Conservation (phyloP, 2,113 vertebrate species). For the Datnioides undecimradiatus region DNA sequence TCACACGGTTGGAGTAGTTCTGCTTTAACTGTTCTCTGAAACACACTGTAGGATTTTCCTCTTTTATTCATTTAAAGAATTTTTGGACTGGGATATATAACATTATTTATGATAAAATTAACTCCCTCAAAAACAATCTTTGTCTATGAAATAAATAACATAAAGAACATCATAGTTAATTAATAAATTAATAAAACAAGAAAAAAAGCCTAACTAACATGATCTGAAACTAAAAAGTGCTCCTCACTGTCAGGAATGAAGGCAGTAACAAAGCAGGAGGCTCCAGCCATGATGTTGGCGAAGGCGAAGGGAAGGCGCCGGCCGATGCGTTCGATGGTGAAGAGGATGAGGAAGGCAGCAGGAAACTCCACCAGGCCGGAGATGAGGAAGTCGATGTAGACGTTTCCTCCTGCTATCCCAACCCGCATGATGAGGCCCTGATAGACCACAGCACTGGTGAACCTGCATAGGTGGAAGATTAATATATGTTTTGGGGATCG, state of each 20-base stretch:
- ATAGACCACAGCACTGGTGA: conserved; percentile 92
- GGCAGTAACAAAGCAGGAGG: conserved; percentile 88
- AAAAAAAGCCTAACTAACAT: not conserved
- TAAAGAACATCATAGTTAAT: too few relatives aligned
- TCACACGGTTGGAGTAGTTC: too few relatives aligned
- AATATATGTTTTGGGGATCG: too few relatives aligned
- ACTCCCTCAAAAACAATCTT: not conserved
- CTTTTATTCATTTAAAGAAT: too few relatives aligned
- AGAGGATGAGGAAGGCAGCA: conserved; percentile 88
- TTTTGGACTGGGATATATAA: too few relatives aligned
- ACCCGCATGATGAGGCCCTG: conserved; percentile 95
- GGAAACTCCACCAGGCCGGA: conserved; percentile 91
- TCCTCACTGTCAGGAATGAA: conserved; percentile 90
- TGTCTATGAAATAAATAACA: not conserved
- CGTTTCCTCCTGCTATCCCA: conserved; percentile 89
- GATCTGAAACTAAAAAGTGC: not conserved
- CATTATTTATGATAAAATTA: too few relatives aligned
- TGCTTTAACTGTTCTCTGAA: too few relatives aligned
- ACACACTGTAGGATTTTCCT: too few relatives aligned
- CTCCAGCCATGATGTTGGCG: conserved; percentile 86
- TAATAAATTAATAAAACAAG: not conserved
- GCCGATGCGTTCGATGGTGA: conserved; percentile 91
- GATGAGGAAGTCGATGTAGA: conserved; percentile 93
- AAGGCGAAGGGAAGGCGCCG: conserved; percentile 89
- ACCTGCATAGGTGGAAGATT: conserved; percentile 81